Evolutionary conservation across 2,888 invertebrate species (phyloP).

Genomic region (Parnassius mnemosyne): DNA sequence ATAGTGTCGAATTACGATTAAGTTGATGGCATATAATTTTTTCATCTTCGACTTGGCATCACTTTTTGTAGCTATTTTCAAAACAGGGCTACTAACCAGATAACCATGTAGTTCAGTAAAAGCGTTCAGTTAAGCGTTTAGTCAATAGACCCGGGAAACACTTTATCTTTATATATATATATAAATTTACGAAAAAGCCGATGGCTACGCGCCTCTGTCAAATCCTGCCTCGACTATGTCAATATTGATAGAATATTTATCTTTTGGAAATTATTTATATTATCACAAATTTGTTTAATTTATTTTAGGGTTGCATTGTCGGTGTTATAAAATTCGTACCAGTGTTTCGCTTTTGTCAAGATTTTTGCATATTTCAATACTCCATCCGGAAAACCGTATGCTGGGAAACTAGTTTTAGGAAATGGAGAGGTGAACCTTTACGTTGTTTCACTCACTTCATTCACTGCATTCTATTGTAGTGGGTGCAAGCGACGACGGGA

Average conservation of each 20-base stretch:
- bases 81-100: background rate
- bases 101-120: background rate
- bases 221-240: conserved; percentile 51
- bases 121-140: too few species aligned
- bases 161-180: background rate
- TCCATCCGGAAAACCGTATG: conserved; percentile 26
- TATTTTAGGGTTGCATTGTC: conserved; percentile 53
- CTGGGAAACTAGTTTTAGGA: conserved; percentile 10
- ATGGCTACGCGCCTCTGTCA: conserved; percentile 45
- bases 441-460: conserved; percentile 37
- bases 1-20: background rate
- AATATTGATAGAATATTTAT: conserved; percentile 49
- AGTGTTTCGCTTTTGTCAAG: conserved; percentile 61
- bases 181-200: conserved; percentile 9
- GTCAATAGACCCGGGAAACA: background rate
- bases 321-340: conserved; percentile 41
- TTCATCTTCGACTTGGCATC: background rate
- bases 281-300: conserved; percentile 56
- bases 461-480: background rate
- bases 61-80: background rate
- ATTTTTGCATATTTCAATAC: conserved; percentile 36
- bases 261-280: conserved; percentile 59
- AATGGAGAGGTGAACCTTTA: conserved; percentile 1
- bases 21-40: background rate
- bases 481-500: conserved; percentile 56